Conservation (phyloP, 2,797 vertebrate genomes). For the Microctenopoma stevenorrisi region DNA sequence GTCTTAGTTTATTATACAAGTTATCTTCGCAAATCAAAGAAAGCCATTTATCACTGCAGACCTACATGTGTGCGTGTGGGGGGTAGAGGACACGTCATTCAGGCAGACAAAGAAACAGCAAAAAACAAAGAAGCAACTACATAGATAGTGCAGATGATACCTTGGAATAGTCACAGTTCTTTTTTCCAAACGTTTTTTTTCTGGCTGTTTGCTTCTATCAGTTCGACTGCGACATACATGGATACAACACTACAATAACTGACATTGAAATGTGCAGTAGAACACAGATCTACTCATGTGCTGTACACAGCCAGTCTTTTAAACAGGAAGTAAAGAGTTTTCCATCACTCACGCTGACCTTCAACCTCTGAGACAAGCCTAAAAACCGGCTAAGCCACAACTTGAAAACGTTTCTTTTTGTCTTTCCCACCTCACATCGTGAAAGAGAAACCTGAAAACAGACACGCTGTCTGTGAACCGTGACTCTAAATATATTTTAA, state of each 20-base stretch:
- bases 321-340: constrained; percentile 72
- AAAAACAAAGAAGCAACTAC: constrained; percentile 16
- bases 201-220: not conserved
- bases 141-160: constrained; percentile 23
- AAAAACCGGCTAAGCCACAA: constrained; percentile 67
- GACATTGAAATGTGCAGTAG: constrained; percentile 5
- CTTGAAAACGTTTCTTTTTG: constrained; percentile 64
- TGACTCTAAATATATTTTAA: constrained; percentile 7
- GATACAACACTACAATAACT: not conserved
- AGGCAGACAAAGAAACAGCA: constrained; percentile 1
- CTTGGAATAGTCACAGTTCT: constrained; percentile 14
- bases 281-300: constrained; percentile 5
- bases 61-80: constrained; percentile 12
- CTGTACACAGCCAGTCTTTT: constrained; percentile 34
- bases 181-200: constrained; percentile 12
- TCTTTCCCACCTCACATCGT: constrained; percentile 2
- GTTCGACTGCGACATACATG: not conserved
- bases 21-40: constrained; percentile 47
- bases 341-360: constrained; percentile 61
- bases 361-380: constrained; percentile 69
- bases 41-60: constrained; percentile 54
- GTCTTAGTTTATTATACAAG: constrained; percentile 54
- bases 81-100: constrained; percentile 12
- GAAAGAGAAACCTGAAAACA: constrained; percentile 2
- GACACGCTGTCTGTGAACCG: constrained; percentile 7